Conservation (phyloP, 2,113 vertebrate genomes). For the Eudyptes chrysolophus region DNA sequence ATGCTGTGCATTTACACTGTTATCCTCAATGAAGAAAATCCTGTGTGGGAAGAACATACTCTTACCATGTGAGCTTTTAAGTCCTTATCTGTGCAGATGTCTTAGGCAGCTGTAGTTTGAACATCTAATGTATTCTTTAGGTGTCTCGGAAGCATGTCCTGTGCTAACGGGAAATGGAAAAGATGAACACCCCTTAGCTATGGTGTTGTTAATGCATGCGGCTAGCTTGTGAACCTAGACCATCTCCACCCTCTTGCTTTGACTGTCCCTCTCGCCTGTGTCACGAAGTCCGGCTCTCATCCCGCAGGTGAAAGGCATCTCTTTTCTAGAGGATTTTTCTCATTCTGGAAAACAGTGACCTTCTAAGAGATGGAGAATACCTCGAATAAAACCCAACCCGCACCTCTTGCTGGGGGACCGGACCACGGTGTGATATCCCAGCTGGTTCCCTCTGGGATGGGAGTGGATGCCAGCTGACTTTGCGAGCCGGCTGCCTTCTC, state of each 20-base stretch:
- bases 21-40: neutral
- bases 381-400: neutral
- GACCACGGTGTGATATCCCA: neutral
- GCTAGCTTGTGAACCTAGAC: neutral
- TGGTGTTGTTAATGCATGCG: neutral
- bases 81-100: neutral
- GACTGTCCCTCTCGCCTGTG: neutral
- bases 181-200: neutral
- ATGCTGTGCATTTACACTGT: neutral
- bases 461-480: neutral
- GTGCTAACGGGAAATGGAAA: neutral
- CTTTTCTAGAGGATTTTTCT: neutral
- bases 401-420: neutral
- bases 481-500: fast-evolving
- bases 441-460: neutral
- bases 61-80: neutral
- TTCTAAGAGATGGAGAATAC: neutral
- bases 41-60: neutral
- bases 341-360: neutral
- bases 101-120: neutral
- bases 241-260: neutral
- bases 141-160: fast-evolving
- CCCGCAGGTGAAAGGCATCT: neutral
- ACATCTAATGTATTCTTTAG: neutral
- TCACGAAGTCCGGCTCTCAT: neutral